Evolutionary conservation across 1,140 invertebrate genomes (phyloP).

Genomic region (Drosophila parvula): DNA sequence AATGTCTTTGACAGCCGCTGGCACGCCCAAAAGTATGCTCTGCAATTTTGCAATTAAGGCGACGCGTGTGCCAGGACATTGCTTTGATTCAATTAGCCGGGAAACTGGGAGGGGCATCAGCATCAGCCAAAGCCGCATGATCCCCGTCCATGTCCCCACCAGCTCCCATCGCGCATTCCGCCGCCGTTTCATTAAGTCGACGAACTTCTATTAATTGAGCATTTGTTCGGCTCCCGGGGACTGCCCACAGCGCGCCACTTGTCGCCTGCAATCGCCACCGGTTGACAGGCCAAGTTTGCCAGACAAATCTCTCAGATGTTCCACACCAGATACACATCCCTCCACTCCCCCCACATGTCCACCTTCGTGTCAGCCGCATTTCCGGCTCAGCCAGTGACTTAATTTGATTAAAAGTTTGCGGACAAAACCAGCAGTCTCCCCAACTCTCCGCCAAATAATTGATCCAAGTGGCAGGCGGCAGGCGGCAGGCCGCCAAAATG

Average conservation of each 20-base stretch:
- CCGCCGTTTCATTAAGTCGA: constrained; percentile 66
- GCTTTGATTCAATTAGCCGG: constrained; percentile 78
- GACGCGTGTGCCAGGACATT: constrained; percentile 59
- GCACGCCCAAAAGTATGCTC: constrained; percentile 68
- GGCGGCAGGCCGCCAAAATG: constrained; percentile 28
- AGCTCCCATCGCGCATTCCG: constrained; percentile 14
- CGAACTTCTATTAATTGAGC: constrained; percentile 80
- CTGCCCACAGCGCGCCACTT: constrained; percentile 70
- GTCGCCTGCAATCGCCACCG: constrained; percentile 64
- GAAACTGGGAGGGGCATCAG: not conserved
- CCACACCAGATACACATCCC: too few relatives aligned
- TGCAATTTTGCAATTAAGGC: constrained; percentile 75
- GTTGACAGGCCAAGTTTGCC: constrained; percentile 67
- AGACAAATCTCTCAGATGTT: not conserved
- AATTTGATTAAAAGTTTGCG: constrained; percentile 81
- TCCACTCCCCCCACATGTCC: constrained; percentile 61
- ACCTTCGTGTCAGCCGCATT: constrained; percentile 71
- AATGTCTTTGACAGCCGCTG: constrained; percentile 71
- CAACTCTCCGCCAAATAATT: constrained; percentile 30
- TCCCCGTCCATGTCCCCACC: constrained; percentile 51
- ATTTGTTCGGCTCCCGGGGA: constrained; percentile 69
- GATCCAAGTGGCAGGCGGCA: constrained; percentile 51
- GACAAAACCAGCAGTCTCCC: constrained; percentile 43
- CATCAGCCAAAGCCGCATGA: constrained; percentile 61
- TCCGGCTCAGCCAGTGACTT: constrained; percentile 71